Evolutionary conservation across 2,888 invertebrate genomes (phyloP).

Genomic region (Chalcis sispes): DNA sequence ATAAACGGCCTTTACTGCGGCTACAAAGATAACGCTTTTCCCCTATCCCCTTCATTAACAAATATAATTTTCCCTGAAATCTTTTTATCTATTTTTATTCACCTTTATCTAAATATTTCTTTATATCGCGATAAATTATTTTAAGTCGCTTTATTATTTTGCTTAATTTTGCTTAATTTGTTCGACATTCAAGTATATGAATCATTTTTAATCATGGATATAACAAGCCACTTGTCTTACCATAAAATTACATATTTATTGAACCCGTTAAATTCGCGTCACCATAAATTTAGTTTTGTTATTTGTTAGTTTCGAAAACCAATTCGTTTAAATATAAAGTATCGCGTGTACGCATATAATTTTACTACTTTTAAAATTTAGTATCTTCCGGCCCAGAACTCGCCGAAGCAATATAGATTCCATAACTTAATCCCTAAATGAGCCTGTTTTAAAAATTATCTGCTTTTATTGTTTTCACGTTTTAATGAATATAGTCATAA

Average conservation of each 20-base stretch:
- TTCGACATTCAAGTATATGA: too few relatives aligned
- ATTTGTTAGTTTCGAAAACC: not conserved
- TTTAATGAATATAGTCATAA: constrained; percentile 49
- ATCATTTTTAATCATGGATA: too few relatives aligned
- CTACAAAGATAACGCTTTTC: not conserved
- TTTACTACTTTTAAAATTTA: constrained; percentile 35
- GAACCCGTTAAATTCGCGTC: not conserved
- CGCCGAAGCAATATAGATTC: constrained; percentile 9
- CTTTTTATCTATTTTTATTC: too few relatives aligned
- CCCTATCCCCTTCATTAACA: too few relatives aligned
- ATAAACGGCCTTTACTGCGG: not conserved
- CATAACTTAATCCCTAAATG: constrained; percentile 44
- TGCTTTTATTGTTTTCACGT: constrained; percentile 40
- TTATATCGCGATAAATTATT: too few relatives aligned
- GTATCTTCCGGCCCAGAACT: constrained; percentile 7
- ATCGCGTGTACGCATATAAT: constrained; percentile 21
- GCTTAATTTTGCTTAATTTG: too few relatives aligned
- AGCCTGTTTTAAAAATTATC: not conserved
- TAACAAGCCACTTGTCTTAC: too few relatives aligned
- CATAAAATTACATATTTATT: constrained; percentile 16
- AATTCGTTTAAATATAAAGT: constrained; percentile 37
- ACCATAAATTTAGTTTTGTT: constrained; percentile 8
- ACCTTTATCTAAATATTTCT: too few relatives aligned
- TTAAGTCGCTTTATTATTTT: too few relatives aligned
- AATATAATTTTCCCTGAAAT: too few relatives aligned